phyloP scores from a whole-genome alignment of 2,797 vertebrate genomes.

The Brachyalestes nurse region DNA sequence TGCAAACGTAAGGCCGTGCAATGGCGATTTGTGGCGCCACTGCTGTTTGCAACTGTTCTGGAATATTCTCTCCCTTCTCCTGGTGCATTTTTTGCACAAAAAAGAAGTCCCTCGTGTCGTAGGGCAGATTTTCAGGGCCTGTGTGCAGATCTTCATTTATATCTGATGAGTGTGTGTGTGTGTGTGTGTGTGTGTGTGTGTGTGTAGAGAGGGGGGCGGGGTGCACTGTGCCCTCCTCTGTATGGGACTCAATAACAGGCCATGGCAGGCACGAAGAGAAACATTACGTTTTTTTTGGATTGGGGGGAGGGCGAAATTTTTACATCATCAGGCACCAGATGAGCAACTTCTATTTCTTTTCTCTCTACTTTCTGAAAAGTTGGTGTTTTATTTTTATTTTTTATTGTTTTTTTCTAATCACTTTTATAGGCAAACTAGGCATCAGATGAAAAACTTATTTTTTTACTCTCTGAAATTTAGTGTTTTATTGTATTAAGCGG shows the following conservation, averaged over 20 bases:
- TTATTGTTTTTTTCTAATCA: no score
- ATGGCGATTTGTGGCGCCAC: slow-evolving; percentile 76
- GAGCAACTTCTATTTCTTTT: neutral
- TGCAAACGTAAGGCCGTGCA: slow-evolving; percentile 74
- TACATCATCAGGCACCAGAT: neutral
- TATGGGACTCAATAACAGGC: neutral
- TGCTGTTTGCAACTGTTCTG: slow-evolving; percentile 76
- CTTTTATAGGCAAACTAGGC: no score
- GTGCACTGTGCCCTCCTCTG: slow-evolving; percentile 55
- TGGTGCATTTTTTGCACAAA: slow-evolving; percentile 48
- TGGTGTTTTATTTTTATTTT: neutral
- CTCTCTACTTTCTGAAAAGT: neutral
- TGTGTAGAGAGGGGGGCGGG: slow-evolving; percentile 70
- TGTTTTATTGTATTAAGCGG: no score
- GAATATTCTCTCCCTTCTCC: slow-evolving; percentile 63
- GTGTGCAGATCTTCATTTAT: slow-evolving; percentile 63
- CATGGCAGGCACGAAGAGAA: neutral
- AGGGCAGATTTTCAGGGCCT: slow-evolving; percentile 50
- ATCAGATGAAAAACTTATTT: no score
- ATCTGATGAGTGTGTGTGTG: slow-evolving; percentile 62
- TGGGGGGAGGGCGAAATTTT: neutral
- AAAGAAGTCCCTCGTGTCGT: slow-evolving; percentile 29
- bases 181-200: slow-evolving; percentile 69
- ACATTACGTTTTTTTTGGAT: neutral
- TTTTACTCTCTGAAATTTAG: no score